These are phyloP conservation scores for Xiphorhynchus elegans DNA, from an alignment of 2,113 vertebrate species.

Conservation along the genomic window DNA sequence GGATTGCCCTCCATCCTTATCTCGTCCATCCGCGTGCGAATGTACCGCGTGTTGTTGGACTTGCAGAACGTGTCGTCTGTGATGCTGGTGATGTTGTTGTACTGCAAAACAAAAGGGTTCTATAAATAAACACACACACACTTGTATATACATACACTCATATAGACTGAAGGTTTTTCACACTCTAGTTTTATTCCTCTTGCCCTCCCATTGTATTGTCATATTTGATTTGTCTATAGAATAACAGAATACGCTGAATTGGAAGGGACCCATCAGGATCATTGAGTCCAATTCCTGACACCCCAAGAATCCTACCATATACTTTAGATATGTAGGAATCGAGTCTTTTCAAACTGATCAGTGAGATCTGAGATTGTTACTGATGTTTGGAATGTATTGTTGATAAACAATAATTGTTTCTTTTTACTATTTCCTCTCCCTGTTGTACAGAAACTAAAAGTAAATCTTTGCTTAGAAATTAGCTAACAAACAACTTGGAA, in stretches of 20 bases:
- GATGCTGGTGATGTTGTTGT: slow-evolving; percentile 93
- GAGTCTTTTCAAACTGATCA: background rate
- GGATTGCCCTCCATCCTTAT: slow-evolving; percentile 94
- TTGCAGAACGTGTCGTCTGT: slow-evolving; percentile 92
- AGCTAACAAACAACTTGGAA: background rate
- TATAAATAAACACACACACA: background rate
- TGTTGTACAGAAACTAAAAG: background rate
- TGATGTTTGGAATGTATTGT: background rate
- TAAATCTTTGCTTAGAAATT: background rate
- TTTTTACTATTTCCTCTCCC: background rate
- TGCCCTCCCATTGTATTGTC: background rate
- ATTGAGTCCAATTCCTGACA: background rate
- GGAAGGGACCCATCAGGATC: background rate
- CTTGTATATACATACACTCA: fast-evolving
- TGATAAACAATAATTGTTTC: background rate
- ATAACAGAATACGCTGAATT: background rate
- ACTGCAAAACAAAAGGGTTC: slow-evolving; percentile 74
- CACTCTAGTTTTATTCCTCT: background rate
- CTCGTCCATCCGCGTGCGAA: slow-evolving; percentile 86
- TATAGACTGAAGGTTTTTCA: background rate
- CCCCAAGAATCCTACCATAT: background rate
- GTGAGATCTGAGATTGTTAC: background rate
- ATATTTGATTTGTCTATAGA: background rate
- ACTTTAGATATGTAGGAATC: background rate
- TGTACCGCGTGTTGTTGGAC: slow-evolving; percentile 87